Evolutionary conservation across 2,113 vertebrate genomes (phyloP).

Genomic region (Phrynosoma platyrhinos): DNA sequence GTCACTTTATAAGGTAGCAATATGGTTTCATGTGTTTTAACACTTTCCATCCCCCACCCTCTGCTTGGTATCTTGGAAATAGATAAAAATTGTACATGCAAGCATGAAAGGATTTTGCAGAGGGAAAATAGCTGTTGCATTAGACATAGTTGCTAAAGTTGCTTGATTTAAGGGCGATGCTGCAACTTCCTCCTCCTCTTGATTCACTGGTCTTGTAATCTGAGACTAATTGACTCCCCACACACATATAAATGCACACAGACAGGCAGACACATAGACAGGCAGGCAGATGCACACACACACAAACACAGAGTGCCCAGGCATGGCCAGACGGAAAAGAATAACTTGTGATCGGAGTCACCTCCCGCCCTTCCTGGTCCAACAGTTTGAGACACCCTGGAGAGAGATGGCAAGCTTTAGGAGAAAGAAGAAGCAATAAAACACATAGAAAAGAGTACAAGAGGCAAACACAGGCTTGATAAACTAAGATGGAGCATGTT

Average conservation of each 20-base stretch:
- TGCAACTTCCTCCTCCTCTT: background rate
- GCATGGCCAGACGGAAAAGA: conserved; percentile 7
- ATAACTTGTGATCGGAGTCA: conserved; percentile 17
- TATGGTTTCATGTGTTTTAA: too few species aligned
- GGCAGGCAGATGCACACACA: too few species aligned
- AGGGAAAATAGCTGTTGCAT: background rate
- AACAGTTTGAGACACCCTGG: background rate
- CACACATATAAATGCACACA: background rate
- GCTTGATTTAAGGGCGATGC: background rate
- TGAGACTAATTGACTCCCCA: background rate
- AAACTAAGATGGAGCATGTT: background rate
- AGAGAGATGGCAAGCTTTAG: conserved; percentile 2
- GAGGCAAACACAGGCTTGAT: background rate
- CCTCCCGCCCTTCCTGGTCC: background rate
- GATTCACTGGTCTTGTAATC: background rate
- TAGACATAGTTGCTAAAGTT: background rate
- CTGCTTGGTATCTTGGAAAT: background rate
- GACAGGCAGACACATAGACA: background rate
- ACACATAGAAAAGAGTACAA: background rate
- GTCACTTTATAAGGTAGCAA: too few species aligned
- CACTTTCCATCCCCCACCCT: too few species aligned
- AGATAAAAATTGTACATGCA: background rate
- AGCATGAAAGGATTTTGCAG: background rate
- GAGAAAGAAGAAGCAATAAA: background rate
- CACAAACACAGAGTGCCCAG: background rate